These are phyloP conservation scores for Nephila pilipes DNA, from an alignment of 1,140 invertebrate genomes.

Conservation along the genomic window DNA sequence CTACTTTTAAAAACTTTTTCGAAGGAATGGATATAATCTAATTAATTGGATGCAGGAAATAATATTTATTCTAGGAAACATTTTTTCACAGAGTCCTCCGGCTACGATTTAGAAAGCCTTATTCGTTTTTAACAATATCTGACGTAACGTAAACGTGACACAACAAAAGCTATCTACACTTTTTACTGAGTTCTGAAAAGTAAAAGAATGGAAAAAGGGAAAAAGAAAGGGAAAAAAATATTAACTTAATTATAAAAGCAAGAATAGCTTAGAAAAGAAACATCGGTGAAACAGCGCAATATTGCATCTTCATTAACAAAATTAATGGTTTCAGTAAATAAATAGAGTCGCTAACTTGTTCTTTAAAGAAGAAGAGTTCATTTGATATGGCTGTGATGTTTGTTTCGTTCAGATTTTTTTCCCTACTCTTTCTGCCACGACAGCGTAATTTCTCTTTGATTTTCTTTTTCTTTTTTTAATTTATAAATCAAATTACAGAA, in stretches of 20 bases:
- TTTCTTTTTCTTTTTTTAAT: slow-evolving; percentile 4
- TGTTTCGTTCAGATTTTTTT: slow-evolving; percentile 7
- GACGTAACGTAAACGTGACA: not conserved
- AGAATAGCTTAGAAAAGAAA: slow-evolving; percentile 37
- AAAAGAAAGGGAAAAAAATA: not conserved
- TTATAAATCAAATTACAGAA: slow-evolving; percentile 42
- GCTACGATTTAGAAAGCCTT: not conserved
- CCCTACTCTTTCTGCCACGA: not conserved
- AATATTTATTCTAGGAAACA: slow-evolving; percentile 25
- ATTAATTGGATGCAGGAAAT: slow-evolving; percentile 32
- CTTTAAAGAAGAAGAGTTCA: slow-evolving; percentile 58
- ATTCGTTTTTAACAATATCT: slow-evolving; percentile 44
- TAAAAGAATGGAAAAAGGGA: not conserved
- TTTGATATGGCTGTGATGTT: slow-evolving; percentile 53
- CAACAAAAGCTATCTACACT: not conserved
- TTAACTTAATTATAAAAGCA: slow-evolving; percentile 63
- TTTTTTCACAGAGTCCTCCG: not conserved
- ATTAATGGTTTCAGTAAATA: slow-evolving; percentile 70
- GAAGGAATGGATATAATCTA: not conserved
- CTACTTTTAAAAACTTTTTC: not conserved
- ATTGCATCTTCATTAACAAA: slow-evolving; percentile 73
- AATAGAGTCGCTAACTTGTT: slow-evolving; percentile 59
- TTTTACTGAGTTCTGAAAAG: not conserved
- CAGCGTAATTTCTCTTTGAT: not conserved
- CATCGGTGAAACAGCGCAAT: slow-evolving; percentile 61